These are phyloP conservation scores for Poecile montanus DNA, from an alignment of 2,797 vertebrate species.

Conservation along the genomic window DNA sequence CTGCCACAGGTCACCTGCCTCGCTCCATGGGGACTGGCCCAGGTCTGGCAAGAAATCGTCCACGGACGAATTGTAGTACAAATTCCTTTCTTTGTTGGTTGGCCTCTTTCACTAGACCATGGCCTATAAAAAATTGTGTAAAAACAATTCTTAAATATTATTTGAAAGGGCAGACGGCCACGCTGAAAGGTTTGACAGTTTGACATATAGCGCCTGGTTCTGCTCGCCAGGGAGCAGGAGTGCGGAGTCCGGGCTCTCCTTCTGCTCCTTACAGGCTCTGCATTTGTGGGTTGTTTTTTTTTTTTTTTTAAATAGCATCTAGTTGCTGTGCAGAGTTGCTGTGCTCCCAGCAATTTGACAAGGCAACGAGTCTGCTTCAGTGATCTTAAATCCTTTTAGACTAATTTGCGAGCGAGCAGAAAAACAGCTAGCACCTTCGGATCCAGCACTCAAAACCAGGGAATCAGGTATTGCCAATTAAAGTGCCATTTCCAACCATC, in stretches of 20 bases:
- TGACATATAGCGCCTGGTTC: constrained; percentile 78
- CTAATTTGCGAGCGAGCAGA: constrained; percentile 88
- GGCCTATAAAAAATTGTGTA: constrained; percentile 85
- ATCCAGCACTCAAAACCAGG: constrained; percentile 72
- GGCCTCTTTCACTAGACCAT: constrained; percentile 79
- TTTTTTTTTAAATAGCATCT: constrained; percentile 68
- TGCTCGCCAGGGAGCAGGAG: constrained; percentile 69
- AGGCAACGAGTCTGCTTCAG: constrained; percentile 79
- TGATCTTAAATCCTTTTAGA: constrained; percentile 82
- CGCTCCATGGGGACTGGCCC: constrained; percentile 74
- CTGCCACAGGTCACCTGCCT: constrained; percentile 89
- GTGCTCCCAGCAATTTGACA: constrained; percentile 77
- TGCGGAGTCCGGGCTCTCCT: constrained; percentile 62
- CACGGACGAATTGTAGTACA: constrained; percentile 80
- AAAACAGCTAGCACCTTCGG: constrained; percentile 87
- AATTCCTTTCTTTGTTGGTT: constrained; percentile 82
- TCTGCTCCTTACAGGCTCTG: constrained; percentile 69
- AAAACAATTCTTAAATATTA: constrained; percentile 88
- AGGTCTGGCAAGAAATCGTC: constrained; percentile 83
- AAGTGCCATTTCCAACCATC: constrained; percentile 79
- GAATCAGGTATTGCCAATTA: constrained; percentile 85
- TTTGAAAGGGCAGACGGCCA: constrained; percentile 83
- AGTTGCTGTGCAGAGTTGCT: constrained; percentile 70
- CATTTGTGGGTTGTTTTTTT: not conserved
- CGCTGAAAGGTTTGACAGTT: constrained; percentile 80